phyloP scores from a whole-genome alignment of 2,113 vertebrate species.

The Catharus bicknelli region DNA sequence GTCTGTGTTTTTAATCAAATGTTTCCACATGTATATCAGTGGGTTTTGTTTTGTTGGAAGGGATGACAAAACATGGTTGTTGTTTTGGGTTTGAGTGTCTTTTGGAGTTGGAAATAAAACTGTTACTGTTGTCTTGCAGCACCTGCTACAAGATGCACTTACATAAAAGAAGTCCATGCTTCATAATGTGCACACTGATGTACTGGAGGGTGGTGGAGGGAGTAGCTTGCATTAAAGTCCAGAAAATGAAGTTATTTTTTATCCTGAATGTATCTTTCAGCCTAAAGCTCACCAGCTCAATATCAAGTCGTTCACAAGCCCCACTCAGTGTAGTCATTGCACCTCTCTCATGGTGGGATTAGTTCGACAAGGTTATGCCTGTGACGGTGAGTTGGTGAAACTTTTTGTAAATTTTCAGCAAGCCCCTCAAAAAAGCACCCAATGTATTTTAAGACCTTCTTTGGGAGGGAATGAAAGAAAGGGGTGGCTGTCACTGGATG shows the following conservation, averaged over 20 bases:
- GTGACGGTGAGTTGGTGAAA: constrained; percentile 84
- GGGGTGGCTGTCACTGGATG: neutral
- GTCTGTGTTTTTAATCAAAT: neutral
- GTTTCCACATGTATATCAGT: neutral
- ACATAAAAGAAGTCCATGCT: neutral
- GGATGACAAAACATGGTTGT: neutral
- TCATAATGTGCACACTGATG: neutral
- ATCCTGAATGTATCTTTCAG: constrained; percentile 72
- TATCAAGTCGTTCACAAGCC: constrained; percentile 93
- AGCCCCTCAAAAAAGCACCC: neutral
- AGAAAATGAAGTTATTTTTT: constrained; percentile 7
- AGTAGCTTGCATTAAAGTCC: neutral
- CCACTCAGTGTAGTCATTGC: constrained; percentile 94
- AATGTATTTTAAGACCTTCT: neutral
- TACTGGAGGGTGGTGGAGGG: neutral
- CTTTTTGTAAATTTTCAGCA: neutral
- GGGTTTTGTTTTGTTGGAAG: neutral
- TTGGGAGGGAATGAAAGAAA: neutral
- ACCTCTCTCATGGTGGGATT: constrained; percentile 97
- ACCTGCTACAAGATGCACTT: neutral
- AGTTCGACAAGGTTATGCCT: constrained; percentile 91
- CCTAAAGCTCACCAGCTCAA: constrained; percentile 94
- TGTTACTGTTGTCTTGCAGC: neutral
- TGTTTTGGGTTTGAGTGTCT: neutral
- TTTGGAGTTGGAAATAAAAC: neutral